phyloP scores from a whole-genome alignment of 2,797 vertebrate genomes.

The Lagodon rhomboides region DNA sequence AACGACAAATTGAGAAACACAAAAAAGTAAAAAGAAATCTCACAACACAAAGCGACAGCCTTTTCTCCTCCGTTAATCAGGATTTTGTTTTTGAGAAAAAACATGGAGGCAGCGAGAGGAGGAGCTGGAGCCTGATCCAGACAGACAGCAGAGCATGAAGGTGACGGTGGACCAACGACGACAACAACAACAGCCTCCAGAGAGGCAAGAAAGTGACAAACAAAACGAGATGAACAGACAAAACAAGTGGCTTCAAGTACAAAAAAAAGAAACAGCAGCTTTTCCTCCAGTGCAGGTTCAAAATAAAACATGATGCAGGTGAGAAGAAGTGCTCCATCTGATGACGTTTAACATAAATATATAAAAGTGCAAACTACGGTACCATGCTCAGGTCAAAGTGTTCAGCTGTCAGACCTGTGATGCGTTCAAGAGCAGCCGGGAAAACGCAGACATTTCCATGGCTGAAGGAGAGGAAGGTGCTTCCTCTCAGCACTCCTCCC shows the following conservation, averaged over 20 bases:
- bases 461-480: not conserved
- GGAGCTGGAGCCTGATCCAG: conserved; percentile 25
- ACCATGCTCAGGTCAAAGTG: conserved; percentile 12
- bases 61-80: conserved; percentile 7
- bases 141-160: conserved; percentile 27
- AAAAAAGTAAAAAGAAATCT: conserved; percentile 64
- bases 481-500: not conserved
- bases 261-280: conserved; percentile 2
- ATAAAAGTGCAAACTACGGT: conserved; percentile 37
- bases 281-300: conserved; percentile 26
- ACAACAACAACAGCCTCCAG: conserved; percentile 5
- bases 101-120: conserved; percentile 43
- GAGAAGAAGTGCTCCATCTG: conserved; percentile 46
- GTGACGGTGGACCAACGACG: conserved; percentile 38
- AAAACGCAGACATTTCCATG: not conserved
- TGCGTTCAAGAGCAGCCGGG: conserved; percentile 19
- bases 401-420: not conserved
- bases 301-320: conserved; percentile 28
- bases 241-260: conserved; percentile 22
- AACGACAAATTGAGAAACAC: conserved; percentile 60
- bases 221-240: not conserved
- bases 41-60: conserved; percentile 59
- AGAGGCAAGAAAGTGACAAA: conserved; percentile 33
- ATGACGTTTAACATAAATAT: not conserved
- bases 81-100: conserved; percentile 73